Conservation (phyloP, 2,888 invertebrate genomes). For the Drosophila atroscutellata region DNA sequence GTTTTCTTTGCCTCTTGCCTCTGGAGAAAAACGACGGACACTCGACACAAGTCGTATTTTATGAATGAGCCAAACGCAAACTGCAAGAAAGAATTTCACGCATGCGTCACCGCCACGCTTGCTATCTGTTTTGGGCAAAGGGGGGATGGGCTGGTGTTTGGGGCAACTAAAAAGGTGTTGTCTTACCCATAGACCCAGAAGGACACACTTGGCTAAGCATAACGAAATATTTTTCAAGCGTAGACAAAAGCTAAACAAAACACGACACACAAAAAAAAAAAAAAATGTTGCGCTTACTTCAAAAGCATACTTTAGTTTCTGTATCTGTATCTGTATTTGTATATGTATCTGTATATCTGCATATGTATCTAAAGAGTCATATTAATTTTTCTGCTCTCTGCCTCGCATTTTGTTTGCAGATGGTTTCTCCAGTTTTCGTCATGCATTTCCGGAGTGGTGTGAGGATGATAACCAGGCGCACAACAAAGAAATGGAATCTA, state of each 20-base stretch:
- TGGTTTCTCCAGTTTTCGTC: slow-evolving; percentile 93
- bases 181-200: slow-evolving; percentile 65
- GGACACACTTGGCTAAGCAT: slow-evolving; percentile 78
- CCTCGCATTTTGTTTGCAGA: slow-evolving; percentile 87
- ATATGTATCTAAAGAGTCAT: slow-evolving; percentile 33
- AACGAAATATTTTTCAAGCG: slow-evolving; percentile 75
- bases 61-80: slow-evolving; percentile 64
- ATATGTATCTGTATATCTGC: slow-evolving; percentile 8
- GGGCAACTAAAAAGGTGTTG: slow-evolving; percentile 56
- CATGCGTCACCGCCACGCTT: slow-evolving; percentile 60
- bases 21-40: slow-evolving; percentile 42
- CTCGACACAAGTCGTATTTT: slow-evolving; percentile 45
- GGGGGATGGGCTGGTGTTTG: neutral
- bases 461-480: slow-evolving; percentile 90
- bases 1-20: slow-evolving; percentile 55
- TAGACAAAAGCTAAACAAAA: slow-evolving; percentile 55
- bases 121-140: neutral
- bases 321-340: slow-evolving; percentile 5
- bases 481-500: slow-evolving; percentile 87
- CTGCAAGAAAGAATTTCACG: slow-evolving; percentile 68
- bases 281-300: slow-evolving; percentile 36
- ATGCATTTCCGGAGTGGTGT: slow-evolving; percentile 96
- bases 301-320: slow-evolving; percentile 31
- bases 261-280: slow-evolving; percentile 14
- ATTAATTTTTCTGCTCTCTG: slow-evolving; percentile 20